Percentiles rank a stretch among this genome's conserved stretches.
phyloP scores from a whole-genome alignment of 1,140 invertebrate genomes.

The Coenobita brevimanus region DNA sequence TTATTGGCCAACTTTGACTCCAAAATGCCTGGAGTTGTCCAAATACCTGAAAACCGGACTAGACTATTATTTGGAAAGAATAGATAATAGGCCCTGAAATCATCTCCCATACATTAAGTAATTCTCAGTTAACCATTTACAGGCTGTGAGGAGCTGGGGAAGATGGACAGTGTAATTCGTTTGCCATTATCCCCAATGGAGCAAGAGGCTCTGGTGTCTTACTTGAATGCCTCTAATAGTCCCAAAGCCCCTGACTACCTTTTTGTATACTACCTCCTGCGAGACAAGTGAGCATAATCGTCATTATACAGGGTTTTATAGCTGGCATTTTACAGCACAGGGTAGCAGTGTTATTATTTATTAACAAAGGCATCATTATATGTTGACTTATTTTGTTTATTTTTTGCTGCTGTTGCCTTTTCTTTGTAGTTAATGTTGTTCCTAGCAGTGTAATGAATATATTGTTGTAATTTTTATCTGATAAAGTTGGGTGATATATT shows the following conservation, averaged over 20 bases:
- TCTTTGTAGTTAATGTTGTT: no score
- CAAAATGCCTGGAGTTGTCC: no score
- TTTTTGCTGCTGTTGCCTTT: background rate
- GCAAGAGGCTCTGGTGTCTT: conserved; percentile 77
- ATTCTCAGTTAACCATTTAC: conserved; percentile 68
- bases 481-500: background rate
- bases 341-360: no score
- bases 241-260: conserved; percentile 74
- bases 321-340: no score
- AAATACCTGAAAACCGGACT: no score
- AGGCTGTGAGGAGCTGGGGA: conserved; percentile 75
- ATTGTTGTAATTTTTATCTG: background rate
- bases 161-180: conserved; percentile 77
- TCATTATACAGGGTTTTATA: background rate
- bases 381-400: no score
- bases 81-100: no score
- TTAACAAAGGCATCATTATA: no score
- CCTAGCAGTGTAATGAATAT: no score
- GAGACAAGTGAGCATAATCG: conserved; percentile 71
- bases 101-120: background rate
- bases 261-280: conserved; percentile 75
- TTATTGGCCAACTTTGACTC: no score
- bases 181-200: conserved; percentile 76
- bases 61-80: no score
- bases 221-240: conserved; percentile 75